Base-by-base conservation (phyloP, 2,113 vertebrate genomes). In the Phylloscopus trochiloides region DNA sequence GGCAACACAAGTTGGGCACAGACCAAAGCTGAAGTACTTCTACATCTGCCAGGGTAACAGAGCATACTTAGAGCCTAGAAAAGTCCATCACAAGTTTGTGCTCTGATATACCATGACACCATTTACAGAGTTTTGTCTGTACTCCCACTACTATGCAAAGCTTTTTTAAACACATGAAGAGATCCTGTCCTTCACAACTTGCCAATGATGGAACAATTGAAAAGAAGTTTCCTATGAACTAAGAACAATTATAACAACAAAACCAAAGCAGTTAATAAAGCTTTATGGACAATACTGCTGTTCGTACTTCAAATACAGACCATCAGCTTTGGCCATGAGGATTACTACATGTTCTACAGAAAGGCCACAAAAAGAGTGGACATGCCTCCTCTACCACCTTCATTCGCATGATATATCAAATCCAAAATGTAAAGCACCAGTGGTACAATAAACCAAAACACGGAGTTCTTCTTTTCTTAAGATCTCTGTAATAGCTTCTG, bases 1-100 rank as follows among this genome's bases (percentile, higher is more conserved):
- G 5, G 17, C 50, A 92, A 83, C 8, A 28, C 0, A 0, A 80
- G 63, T 0, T 38, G 38, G 54, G 42, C 63, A 80, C 66, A 54
- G 63, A 76, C 10, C 25, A 52, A 76, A 86, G 54, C 0, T 62
- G 48, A 86, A 73, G 62, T 19, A 71, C 17, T 83, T 71, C 14
- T 48, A 0, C 5, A 43, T 26, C 48, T 89, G 52, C 26, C 58
- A 65, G 45, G 0, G 0, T 43, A 73, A 76, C 3, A 78, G 9
- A 70, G 21, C 10, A 76, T 5, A 38, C 9, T 47, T 28, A 57
- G 10, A 67, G 22, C 21, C n/a, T 34, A 25, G 5, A 14, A 24
- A 8, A 59, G 25, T 2, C 32, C 58, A 88, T 21, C 55, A 52
- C 12, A 36, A 34, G 12, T 67, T 10, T 86, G 34, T 55, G 32